Evolutionary conservation across 2,113 vertebrate species (phyloP).

Genomic region (Lonchura striata): DNA sequence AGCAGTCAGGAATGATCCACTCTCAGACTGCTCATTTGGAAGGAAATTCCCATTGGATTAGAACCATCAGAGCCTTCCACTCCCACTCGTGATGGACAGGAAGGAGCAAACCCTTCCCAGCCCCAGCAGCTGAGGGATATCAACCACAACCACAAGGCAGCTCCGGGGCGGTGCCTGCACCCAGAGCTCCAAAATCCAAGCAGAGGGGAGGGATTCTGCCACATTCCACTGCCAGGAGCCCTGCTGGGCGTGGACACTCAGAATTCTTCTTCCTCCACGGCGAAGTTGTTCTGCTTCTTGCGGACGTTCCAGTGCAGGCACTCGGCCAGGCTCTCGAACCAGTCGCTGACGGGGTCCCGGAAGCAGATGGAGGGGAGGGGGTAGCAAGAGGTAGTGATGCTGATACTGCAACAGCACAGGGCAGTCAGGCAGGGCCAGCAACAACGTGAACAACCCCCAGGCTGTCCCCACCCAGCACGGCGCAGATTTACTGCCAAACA

Average conservation of each 20-base stretch:
- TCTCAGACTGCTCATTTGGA: background rate
- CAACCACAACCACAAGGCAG: background rate
- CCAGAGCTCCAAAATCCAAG: background rate
- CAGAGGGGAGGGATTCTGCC: background rate
- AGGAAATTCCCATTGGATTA: background rate
- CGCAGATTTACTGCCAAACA: rapidly evolving
- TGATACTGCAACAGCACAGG: conserved; percentile 71
- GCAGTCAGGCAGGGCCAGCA: background rate
- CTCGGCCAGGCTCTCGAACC: conserved; percentile 85
- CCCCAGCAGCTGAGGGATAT: background rate
- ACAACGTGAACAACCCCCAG: rapidly evolving
- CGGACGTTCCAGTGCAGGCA: conserved; percentile 86
- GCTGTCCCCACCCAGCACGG: background rate
- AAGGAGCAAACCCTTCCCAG: background rate
- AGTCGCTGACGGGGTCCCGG: conserved; percentile 81
- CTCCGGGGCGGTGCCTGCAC: background rate
- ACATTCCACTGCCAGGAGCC: background rate
- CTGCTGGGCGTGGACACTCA: background rate
- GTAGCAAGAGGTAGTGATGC: conserved; percentile 87
- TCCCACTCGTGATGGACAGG: background rate
- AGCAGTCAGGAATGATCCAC: background rate
- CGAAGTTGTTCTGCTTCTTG: conserved; percentile 81
- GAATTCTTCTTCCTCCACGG: conserved; percentile 64
- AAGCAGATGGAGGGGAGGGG: conserved; percentile 85
- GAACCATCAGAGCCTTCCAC: background rate